phyloP scores from a whole-genome alignment of 2,797 vertebrate species.

The Macroramphosus scolopax region DNA sequence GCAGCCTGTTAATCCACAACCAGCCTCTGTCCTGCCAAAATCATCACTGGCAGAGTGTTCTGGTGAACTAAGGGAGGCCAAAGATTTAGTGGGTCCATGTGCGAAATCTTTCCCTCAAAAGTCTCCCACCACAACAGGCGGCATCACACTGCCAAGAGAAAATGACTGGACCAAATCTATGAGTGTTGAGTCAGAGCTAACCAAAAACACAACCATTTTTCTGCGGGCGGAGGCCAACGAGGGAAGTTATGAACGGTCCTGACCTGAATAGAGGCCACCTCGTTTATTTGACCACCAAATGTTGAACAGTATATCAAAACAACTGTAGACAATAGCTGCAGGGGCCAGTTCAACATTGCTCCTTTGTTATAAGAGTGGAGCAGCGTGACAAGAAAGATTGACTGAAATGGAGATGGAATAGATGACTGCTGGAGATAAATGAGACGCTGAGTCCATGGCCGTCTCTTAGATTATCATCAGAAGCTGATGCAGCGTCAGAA shows the following conservation, averaged over 20 bases:
- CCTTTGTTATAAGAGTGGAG: background rate
- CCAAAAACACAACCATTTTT: slow-evolving; percentile 26
- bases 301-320: slow-evolving; percentile 16
- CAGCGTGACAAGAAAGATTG: slow-evolving; percentile 42
- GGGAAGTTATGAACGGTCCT: slow-evolving; percentile 33
- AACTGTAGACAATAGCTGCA: slow-evolving; percentile 23
- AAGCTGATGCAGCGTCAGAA: slow-evolving; percentile 22
- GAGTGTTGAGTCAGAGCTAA: slow-evolving; percentile 45
- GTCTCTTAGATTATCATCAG: slow-evolving; percentile 57
- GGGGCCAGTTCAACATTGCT: slow-evolving; percentile 33
- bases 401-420: slow-evolving; percentile 47
- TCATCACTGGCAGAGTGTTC: slow-evolving; percentile 25
- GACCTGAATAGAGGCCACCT: slow-evolving; percentile 21
- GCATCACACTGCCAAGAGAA: slow-evolving; percentile 49
- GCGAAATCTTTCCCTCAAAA: slow-evolving; percentile 19
- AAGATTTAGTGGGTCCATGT: slow-evolving; percentile 31
- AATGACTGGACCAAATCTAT: slow-evolving; percentile 52
- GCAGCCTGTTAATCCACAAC: slow-evolving; percentile 14
- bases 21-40: slow-evolving; percentile 26
- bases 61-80: slow-evolving; percentile 18
- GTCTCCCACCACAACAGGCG: slow-evolving; percentile 44
- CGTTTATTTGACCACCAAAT: slow-evolving; percentile 23
- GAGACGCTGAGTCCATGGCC: slow-evolving; percentile 35
- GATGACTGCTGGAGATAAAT: slow-evolving; percentile 41
- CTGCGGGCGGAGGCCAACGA: slow-evolving; percentile 38